Conservation (phyloP, 2,888 invertebrate species). For the Himalopsyche anomala region DNA sequence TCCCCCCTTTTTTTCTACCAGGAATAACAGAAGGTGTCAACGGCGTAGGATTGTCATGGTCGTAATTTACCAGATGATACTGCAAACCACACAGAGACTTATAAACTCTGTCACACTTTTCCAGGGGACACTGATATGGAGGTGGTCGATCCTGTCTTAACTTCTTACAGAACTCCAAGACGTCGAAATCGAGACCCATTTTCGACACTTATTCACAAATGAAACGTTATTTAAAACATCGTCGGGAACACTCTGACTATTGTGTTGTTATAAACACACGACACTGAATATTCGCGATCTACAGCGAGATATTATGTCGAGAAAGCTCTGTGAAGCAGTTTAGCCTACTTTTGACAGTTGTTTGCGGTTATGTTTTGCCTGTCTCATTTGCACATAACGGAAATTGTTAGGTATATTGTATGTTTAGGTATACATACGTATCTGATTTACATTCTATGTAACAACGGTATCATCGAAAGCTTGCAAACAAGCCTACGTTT, state of each 20-base stretch:
- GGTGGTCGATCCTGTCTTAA: constrained; percentile 87
- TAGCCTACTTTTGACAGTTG: constrained; percentile 63
- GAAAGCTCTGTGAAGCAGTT: constrained; percentile 54
- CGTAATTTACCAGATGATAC: constrained; percentile 90
- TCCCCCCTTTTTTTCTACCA: constrained; percentile 79
- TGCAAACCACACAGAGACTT: constrained; percentile 91
- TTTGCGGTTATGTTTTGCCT: constrained; percentile 60
- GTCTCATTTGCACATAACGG: constrained; percentile 59
- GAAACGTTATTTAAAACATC: constrained; percentile 3
- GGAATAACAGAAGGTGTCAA: constrained; percentile 79
- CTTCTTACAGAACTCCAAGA: constrained; percentile 90
- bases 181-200: constrained; percentile 92
- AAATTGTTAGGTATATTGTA: constrained; percentile 41
- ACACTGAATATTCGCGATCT: background rate
- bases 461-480: background rate
- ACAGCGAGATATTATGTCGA: constrained; percentile 47
- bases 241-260: background rate
- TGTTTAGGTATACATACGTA: background rate
- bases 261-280: constrained; percentile 12
- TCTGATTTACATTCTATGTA: background rate
- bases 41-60: constrained; percentile 87
- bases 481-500: background rate
- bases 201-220: constrained; percentile 39
- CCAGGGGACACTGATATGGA: constrained; percentile 91
- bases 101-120: constrained; percentile 90